These are phyloP conservation scores for Sternarchorhynchus goeldii DNA, from an alignment of 2,797 vertebrate species.

Conservation along the genomic window DNA sequence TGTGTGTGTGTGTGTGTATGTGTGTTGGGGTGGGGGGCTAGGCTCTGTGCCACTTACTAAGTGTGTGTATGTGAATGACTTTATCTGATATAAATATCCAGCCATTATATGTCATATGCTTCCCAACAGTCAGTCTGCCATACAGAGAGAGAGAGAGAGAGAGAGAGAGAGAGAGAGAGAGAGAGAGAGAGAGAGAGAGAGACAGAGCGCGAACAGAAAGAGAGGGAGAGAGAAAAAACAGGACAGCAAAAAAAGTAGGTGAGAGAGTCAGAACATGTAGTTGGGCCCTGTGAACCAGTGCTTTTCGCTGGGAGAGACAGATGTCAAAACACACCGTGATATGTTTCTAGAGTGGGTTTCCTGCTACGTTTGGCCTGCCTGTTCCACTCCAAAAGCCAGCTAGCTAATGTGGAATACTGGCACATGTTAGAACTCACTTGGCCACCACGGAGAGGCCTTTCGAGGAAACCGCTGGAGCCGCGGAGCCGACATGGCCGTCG, in stretches of 20 bases:
- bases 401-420: neutral
- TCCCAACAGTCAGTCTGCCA: neutral
- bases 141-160: neutral
- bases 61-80: slow-evolving; percentile 12
- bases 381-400: neutral
- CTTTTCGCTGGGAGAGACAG: neutral
- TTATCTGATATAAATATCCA: slow-evolving; percentile 20
- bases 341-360: too few relatives aligned
- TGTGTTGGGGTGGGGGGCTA: neutral
- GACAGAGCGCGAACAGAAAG: too few relatives aligned
- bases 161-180: neutral
- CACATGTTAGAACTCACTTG: neutral
- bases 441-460: neutral
- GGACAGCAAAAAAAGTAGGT: too few relatives aligned
- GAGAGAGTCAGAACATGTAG: too few relatives aligned
- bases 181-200: too few relatives aligned
- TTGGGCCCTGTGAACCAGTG: neutral
- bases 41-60: neutral
- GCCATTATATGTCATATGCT: slow-evolving; percentile 11
- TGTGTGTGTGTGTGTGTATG: neutral
- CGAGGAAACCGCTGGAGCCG: neutral
- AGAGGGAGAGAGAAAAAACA: too few relatives aligned
- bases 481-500: neutral
- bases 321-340: too few relatives aligned
- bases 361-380: too few relatives aligned